phyloP scores from a whole-genome alignment of 2,888 invertebrate species.

The Agrotis ipsilon region DNA sequence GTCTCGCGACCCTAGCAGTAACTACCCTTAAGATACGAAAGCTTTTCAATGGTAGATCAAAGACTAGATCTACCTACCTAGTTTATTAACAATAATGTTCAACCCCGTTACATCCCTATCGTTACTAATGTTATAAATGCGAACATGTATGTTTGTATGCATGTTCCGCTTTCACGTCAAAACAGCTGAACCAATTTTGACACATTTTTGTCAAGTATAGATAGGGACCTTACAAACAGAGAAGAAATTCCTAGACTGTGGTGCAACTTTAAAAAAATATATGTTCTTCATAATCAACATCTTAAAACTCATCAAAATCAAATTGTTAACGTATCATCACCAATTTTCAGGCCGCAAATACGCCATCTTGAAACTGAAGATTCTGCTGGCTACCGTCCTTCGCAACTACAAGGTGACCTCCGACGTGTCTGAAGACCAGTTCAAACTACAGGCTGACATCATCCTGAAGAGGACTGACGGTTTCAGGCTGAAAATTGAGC shows the following conservation, averaged over 20 bases:
- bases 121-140: too few relatives aligned
- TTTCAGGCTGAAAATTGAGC: conserved; percentile 93
- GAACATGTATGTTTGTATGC: too few relatives aligned
- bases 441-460: conserved; percentile 93
- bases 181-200: too few relatives aligned
- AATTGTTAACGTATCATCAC: background rate
- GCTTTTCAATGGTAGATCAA: too few relatives aligned
- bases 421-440: conserved; percentile 92
- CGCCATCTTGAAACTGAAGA: conserved; percentile 95
- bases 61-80: too few relatives aligned
- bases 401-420: conserved; percentile 93
- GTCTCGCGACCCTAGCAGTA: too few relatives aligned
- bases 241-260: too few relatives aligned
- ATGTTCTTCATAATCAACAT: background rate
- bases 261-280: background rate
- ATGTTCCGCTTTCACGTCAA: too few relatives aligned
- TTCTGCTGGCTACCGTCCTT: conserved; percentile 93
- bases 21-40: background rate
- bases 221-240: too few relatives aligned
- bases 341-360: conserved; percentile 93
- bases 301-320: background rate
- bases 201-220: too few relatives aligned
- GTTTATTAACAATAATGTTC: background rate
- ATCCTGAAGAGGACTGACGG: conserved; percentile 94
- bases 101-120: background rate